Conservation (phyloP, 2,113 vertebrate genomes). For the Saccopteryx leptura region DNA sequence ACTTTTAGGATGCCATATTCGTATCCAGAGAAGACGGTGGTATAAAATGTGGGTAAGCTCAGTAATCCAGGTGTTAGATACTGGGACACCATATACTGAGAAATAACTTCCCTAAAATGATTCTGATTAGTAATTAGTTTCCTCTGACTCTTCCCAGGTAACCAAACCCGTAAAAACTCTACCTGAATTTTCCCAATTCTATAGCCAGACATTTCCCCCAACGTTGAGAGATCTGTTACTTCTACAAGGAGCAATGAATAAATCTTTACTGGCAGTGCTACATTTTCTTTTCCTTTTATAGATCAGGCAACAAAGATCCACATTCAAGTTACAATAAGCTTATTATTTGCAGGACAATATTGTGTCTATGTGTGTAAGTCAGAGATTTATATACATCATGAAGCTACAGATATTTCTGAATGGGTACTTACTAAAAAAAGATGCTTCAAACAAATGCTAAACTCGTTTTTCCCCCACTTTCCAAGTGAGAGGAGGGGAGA, state of each 20-base stretch:
- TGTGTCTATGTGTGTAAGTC: not conserved
- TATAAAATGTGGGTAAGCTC: not conserved
- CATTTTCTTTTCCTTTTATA: not conserved
- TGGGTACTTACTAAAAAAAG: not conserved
- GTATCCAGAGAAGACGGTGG: not conserved
- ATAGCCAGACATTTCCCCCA: not conserved
- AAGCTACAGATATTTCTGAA: not conserved
- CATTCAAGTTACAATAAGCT: not conserved
- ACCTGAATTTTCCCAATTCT: not conserved
- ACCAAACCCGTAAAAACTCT: not conserved
- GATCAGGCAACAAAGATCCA: not conserved
- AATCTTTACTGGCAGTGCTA: not conserved
- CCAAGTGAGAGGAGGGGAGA: too few relatives aligned
- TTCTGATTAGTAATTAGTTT: not conserved
- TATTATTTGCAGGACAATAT: not conserved
- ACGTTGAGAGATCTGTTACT: not conserved
- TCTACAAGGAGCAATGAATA: conserved; percentile 21
- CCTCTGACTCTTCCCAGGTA: not conserved
- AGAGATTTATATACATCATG: not conserved
- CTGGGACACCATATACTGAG: not conserved
- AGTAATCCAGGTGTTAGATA: not conserved
- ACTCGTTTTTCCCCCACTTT: too few relatives aligned
- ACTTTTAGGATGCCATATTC: not conserved
- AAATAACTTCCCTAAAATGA: not conserved
- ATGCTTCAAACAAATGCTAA: not conserved